A percentile compares a stretch with the other conserved stretches of the same genome.
Evolutionary conservation across 2,113 vertebrate genomes (phyloP).

Genomic region (Casuarius casuarius): DNA sequence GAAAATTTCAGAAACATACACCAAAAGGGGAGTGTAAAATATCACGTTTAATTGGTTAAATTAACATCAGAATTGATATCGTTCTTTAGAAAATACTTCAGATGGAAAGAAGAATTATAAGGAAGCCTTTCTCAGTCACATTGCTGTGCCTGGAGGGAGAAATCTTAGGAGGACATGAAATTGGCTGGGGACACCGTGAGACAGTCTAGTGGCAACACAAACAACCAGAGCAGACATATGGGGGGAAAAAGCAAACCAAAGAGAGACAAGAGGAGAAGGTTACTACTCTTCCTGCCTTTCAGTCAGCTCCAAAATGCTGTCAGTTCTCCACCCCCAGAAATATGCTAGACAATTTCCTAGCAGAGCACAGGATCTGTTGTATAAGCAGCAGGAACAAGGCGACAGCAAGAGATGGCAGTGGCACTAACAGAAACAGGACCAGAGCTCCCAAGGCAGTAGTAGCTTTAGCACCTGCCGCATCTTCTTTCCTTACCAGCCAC

Average conservation of each 20-base stretch:
- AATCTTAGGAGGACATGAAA: not conserved
- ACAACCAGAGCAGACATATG: not conserved
- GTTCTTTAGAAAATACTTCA: not conserved
- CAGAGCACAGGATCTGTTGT: not conserved
- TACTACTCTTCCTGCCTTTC: not conserved
- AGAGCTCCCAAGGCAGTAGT: not conserved
- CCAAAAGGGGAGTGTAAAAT: not conserved
- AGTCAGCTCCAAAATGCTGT: conserved; percentile 12
- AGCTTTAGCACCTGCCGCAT: not conserved
- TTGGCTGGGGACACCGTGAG: not conserved
- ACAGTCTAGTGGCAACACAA: not conserved
- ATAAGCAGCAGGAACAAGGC: not conserved
- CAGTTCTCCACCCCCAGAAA: not conserved
- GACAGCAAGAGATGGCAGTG: not conserved
- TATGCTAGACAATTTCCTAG: not conserved
- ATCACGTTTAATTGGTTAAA: not conserved
- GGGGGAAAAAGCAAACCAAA: not conserved
- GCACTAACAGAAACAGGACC: not conserved
- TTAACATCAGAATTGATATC: not conserved
- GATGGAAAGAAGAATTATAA: not conserved
- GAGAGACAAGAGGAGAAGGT: not conserved
- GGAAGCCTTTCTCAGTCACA: not conserved
- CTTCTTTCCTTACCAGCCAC: not conserved
- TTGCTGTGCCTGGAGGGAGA: not conserved
- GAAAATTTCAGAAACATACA: not conserved